These are phyloP conservation scores for Acipenser ruthenus DNA, from an alignment of 2,797 vertebrate genomes.

Conservation along the genomic window DNA sequence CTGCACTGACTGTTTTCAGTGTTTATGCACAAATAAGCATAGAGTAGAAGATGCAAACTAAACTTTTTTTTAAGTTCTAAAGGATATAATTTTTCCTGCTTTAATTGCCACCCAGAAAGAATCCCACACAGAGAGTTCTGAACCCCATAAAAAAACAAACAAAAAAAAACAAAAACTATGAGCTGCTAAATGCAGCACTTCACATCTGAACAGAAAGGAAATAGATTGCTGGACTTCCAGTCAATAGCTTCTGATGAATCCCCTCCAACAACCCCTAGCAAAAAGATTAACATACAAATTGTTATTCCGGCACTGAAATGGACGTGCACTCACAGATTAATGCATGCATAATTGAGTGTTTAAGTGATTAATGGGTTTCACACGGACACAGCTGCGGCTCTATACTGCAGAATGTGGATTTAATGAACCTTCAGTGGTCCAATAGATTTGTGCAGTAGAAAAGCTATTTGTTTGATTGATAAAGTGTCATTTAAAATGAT, in stretches of 20 bases:
- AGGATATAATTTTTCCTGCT: no score
- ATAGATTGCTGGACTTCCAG: conserved; percentile 8
- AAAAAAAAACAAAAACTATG: conserved; percentile 47
- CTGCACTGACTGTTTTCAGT: no score
- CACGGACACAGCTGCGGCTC: conserved; percentile 26
- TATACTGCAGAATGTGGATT: conserved; percentile 23
- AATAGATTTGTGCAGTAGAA: conserved; percentile 20
- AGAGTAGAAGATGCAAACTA: no score
- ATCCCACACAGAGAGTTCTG: no score
- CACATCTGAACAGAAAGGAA: neutral
- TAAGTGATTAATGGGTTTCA: conserved; percentile 27
- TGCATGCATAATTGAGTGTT: conserved; percentile 22
- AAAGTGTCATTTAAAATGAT: conserved; percentile 25
- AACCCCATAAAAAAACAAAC: conserved; percentile 29
- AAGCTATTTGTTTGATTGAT: conserved; percentile 26
- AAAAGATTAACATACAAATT: conserved; percentile 29
- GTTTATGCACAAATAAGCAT: no score
- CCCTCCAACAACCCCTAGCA: conserved; percentile 21
- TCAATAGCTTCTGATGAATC: conserved; percentile 28
- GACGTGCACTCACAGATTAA: conserved; percentile 22
- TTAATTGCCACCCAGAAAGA: no score
- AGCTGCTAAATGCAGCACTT: conserved; percentile 29
- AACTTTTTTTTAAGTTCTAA: no score
- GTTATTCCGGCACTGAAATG: conserved; percentile 24
- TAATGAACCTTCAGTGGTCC: conserved; percentile 17